A percentile compares a stretch with the other conserved stretches of the same genome.
phyloP scores from a whole-genome alignment of 2,113 vertebrate genomes.

The Aspiorhynchus laticeps region DNA sequence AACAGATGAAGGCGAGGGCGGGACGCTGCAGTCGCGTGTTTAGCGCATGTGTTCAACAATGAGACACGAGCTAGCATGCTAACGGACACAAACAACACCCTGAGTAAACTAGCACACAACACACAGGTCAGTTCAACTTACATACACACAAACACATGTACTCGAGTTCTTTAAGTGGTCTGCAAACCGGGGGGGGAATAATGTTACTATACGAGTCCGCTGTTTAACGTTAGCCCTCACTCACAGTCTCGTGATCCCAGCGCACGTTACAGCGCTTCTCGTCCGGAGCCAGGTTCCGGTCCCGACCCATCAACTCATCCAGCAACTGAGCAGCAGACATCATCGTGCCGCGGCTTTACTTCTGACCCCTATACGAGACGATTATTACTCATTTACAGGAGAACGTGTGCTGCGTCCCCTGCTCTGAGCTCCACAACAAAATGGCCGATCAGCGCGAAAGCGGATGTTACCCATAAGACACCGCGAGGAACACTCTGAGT shows the following conservation, averaged over 20 bases:
- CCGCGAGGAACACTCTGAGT: neutral
- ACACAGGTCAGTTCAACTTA: rapidly evolving
- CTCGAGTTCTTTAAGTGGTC: rapidly evolving
- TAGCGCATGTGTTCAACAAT: conserved; percentile 11
- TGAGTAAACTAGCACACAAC: neutral
- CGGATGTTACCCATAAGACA: conserved; percentile 25
- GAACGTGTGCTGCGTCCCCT: neutral
- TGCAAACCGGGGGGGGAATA: neutral
- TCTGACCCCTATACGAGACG: neutral
- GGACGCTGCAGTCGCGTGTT: neutral
- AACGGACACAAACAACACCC: neutral
- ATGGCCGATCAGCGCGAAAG: conserved; percentile 35
- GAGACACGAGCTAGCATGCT: neutral
- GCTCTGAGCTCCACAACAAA: conserved; percentile 23
- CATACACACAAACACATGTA: neutral
- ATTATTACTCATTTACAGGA: conserved; percentile 30
- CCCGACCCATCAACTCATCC: conserved; percentile 98
- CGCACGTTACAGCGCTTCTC: conserved; percentile 96
- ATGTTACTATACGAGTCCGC: too few species aligned
- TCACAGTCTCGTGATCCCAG: conserved; percentile 98
- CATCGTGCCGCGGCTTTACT: conserved; percentile 75
- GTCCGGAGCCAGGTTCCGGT: conserved; percentile 95
- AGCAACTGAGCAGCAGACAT: conserved; percentile 94
- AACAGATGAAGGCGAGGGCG: neutral
- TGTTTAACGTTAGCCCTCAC: conserved; percentile 68